Conservation (phyloP, 1,140 invertebrate genomes). For the Drosophila baimaii region DNA sequence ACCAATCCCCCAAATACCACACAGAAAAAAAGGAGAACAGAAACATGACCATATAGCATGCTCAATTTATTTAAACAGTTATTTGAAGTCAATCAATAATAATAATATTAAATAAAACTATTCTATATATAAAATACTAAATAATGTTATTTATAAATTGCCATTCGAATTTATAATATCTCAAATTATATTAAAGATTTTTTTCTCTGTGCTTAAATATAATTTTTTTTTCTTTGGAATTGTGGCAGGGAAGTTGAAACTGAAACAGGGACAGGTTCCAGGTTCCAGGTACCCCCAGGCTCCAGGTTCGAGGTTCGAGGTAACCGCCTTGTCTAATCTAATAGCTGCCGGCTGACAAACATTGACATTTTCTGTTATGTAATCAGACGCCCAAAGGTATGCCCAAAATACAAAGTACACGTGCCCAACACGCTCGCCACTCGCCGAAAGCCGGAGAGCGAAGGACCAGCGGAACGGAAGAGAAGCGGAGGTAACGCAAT, state of each 20-base stretch:
- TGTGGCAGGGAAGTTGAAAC: slow-evolving; percentile 13
- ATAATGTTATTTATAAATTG: no score
- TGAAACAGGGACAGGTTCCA: neutral
- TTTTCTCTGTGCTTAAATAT: neutral
- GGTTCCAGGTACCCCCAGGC: slow-evolving; percentile 1
- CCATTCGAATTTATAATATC: neutral
- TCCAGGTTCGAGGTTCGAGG: slow-evolving; percentile 9
- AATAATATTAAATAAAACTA: no score
- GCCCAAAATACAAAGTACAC: slow-evolving; percentile 56
- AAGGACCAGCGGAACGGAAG: slow-evolving; percentile 9
- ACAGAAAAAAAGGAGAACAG: slow-evolving; percentile 1
- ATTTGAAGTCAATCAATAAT: neutral
- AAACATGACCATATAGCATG: no score
- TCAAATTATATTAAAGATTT: neutral
- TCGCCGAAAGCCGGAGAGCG: slow-evolving; percentile 10
- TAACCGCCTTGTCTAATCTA: slow-evolving; percentile 72
- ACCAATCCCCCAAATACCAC: neutral
- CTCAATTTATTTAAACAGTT: no score
- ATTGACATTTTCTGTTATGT: slow-evolving; percentile 82
- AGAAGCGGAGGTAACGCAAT: slow-evolving; percentile 54
- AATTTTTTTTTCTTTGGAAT: slow-evolving; percentile 10
- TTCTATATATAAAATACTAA: neutral
- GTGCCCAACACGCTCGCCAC: slow-evolving; percentile 50
- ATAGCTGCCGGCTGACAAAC: slow-evolving; percentile 78
- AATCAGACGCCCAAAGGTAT: slow-evolving; percentile 76